phyloP scores from a whole-genome alignment of 2,113 vertebrate species.

The Naja naja region DNA sequence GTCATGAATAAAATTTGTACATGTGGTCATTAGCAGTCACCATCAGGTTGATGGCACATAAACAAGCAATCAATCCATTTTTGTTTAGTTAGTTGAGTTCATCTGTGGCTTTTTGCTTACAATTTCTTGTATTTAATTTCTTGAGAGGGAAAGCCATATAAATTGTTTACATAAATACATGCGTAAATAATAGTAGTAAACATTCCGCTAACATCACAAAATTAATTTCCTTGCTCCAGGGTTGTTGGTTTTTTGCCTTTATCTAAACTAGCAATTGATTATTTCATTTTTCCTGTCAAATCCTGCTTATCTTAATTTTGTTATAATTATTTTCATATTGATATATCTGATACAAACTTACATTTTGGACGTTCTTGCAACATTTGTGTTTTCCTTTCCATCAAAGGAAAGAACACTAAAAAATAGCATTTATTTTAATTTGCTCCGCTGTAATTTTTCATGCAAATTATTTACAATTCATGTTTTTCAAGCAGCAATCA shows the following conservation, averaged over 20 bases:
- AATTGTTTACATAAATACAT: background rate
- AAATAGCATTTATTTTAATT: background rate
- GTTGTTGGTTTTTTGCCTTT: background rate
- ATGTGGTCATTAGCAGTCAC: background rate
- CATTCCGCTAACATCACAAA: background rate
- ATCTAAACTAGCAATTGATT: background rate
- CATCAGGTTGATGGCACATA: background rate
- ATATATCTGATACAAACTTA: background rate
- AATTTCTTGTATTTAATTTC: background rate
- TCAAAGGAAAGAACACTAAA: background rate
- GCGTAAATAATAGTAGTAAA: background rate
- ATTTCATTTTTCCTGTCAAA: background rate
- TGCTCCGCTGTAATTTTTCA: background rate
- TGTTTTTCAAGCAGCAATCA: background rate
- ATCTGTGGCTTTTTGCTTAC: background rate
- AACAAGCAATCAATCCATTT: background rate
- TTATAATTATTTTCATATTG: background rate
- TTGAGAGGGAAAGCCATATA: background rate
- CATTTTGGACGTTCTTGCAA: background rate
- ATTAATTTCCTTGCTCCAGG: background rate
- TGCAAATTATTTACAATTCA: background rate
- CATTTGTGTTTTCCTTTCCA: background rate
- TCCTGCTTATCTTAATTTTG: background rate
- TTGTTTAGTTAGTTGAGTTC: background rate
- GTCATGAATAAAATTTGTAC: background rate